phyloP scores from a whole-genome alignment of 2,797 vertebrate species.

The Acridotheres tristis region DNA sequence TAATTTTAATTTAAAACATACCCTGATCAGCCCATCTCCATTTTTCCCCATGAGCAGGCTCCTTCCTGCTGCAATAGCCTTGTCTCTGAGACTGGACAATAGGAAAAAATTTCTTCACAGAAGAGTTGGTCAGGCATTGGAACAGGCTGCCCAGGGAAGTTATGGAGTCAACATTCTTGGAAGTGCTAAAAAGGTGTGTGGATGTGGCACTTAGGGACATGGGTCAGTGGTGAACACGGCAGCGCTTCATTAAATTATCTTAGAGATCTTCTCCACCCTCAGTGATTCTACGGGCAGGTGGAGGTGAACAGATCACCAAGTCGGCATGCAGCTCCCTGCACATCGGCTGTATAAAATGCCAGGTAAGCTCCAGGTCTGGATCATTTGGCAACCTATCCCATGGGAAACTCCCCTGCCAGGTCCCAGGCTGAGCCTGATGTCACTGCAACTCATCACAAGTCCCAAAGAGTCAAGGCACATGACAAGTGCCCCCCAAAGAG shows the following conservation, averaged over 20 bases:
- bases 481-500: background rate
- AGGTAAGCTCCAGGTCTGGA: background rate
- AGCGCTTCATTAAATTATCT: background rate
- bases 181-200: background rate
- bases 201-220: background rate
- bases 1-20: background rate
- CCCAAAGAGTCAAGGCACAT: background rate
- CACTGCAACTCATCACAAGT: background rate
- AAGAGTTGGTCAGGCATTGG: background rate
- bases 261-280: background rate
- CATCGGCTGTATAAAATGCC: background rate
- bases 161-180: background rate
- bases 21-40: background rate
- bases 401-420: background rate
- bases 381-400: background rate
- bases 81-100: background rate
- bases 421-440: background rate
- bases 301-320: background rate
- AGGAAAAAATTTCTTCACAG: background rate
- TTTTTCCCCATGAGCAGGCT: background rate
- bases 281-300: background rate
- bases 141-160: background rate
- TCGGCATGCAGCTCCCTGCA: accelerated
- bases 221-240: background rate
- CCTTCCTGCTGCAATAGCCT: background rate